A percentile compares a stretch with the other conserved stretches of the same genome.
phyloP scores from a whole-genome alignment of 2,888 invertebrate genomes.

The Octonoba sinensis region DNA sequence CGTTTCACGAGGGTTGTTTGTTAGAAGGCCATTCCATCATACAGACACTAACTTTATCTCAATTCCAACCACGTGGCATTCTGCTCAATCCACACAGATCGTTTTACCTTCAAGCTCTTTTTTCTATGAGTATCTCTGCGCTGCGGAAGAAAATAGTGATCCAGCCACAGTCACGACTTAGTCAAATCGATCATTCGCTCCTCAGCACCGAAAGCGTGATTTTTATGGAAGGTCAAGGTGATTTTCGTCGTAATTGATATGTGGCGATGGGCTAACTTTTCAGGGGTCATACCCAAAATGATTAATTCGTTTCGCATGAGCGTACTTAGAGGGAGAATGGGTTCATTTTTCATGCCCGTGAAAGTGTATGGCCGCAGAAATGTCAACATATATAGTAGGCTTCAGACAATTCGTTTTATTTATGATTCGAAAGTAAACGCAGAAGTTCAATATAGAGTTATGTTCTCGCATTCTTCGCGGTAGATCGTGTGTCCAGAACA shows the following conservation, averaged over 20 bases:
- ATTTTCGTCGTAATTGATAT: conserved; percentile 61
- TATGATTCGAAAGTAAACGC: too few relatives aligned
- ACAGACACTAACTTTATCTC: background rate
- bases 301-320: conserved; percentile 14
- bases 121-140: background rate
- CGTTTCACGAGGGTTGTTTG: background rate
- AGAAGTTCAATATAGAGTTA: too few relatives aligned
- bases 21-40: background rate
- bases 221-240: conserved; percentile 61
- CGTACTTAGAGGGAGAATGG: too few relatives aligned
- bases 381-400: too few relatives aligned
- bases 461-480: too few relatives aligned
- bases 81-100: background rate
- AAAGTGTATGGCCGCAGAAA: too few relatives aligned
- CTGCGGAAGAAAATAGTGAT: conserved; percentile 13
- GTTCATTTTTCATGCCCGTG: too few relatives aligned
- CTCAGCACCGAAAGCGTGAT: conserved; percentile 47
- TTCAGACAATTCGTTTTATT: too few relatives aligned
- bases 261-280: conserved; percentile 49
- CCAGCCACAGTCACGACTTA: conserved; percentile 49
- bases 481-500: too few relatives aligned
- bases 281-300: conserved; percentile 40
- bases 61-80: conserved; percentile 7
- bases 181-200: conserved; percentile 43
- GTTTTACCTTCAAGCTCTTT: too few relatives aligned